These are phyloP conservation scores for Trachops cirrhosus DNA, from an alignment of 2,797 vertebrate species.

Conservation along the genomic window DNA sequence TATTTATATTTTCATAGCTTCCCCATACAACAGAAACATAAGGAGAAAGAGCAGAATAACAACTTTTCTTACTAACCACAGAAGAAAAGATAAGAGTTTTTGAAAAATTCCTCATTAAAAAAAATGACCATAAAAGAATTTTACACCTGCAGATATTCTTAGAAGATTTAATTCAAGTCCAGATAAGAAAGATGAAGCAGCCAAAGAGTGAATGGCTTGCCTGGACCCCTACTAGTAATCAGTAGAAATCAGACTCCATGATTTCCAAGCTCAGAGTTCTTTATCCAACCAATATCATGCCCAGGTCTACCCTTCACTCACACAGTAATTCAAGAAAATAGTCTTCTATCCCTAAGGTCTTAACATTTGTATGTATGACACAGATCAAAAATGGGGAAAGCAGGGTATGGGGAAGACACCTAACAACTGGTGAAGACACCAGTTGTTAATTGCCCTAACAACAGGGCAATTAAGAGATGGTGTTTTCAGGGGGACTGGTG, in stretches of 20 bases:
- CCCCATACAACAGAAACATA: neutral
- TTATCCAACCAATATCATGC: neutral
- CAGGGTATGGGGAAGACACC: neutral
- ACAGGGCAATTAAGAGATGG: too few relatives aligned
- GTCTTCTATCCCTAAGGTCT: neutral
- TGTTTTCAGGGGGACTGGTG: too few relatives aligned
- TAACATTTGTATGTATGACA: neutral
- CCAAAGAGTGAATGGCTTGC: conserved; percentile 15
- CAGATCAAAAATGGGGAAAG: neutral
- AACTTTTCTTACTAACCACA: neutral
- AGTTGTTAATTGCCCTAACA: too few relatives aligned
- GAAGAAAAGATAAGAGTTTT: neutral
- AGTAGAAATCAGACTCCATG: neutral
- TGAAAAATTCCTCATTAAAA: conserved; percentile 17
- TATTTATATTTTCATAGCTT: neutral
- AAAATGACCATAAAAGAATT: neutral
- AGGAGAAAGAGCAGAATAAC: neutral
- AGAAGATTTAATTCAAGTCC: neutral
- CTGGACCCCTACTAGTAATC: neutral
- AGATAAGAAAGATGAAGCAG: neutral
- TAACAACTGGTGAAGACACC: too few relatives aligned
- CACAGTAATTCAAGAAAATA: neutral
- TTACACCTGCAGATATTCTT: neutral
- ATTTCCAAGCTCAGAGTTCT: conserved; percentile 34
- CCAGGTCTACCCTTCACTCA: neutral